Percentiles rank a stretch among this genome's conserved stretches.
Conservation (phyloP, 2,888 invertebrate species). For the Nebria brevicollis region DNA sequence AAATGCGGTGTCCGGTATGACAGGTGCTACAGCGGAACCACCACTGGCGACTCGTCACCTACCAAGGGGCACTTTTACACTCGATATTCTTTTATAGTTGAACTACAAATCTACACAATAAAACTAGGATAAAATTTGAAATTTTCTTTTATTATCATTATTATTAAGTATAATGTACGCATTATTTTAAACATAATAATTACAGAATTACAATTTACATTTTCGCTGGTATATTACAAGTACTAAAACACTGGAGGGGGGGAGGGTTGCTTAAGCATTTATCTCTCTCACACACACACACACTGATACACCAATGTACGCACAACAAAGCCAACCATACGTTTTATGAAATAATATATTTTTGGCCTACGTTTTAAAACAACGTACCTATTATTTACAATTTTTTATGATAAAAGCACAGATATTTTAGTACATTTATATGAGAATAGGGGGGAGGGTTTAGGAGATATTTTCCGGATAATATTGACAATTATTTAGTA, state of each 20-base stretch:
- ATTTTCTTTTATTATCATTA: background rate
- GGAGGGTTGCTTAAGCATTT: background rate
- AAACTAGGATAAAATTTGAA: background rate
- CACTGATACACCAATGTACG: constrained; percentile 2
- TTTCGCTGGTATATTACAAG: constrained; percentile 1
- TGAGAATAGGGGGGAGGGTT: background rate
- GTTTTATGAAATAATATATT: background rate
- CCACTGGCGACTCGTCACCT: background rate
- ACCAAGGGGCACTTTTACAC: background rate
- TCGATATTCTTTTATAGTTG: too few relatives aligned
- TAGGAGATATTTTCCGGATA: background rate
- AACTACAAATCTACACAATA: too few relatives aligned
- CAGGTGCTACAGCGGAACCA: constrained; percentile 1
- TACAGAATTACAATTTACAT: constrained; percentile 1
- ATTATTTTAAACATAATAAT: background rate
- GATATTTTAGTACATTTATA: background rate
- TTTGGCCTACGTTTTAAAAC: background rate
- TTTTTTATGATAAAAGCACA: background rate
- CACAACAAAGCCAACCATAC: background rate
- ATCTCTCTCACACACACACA: constrained; percentile 10
- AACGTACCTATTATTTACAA: background rate
- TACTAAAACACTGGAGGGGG: background rate
- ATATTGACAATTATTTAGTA: background rate
- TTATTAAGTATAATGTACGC: background rate
- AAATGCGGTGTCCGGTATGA: constrained; percentile 18